Percentiles rank a stretch among this genome's conserved stretches.
Evolutionary conservation across 1,140 invertebrate species (phyloP).

Genomic region (Brachionus angularis): DNA sequence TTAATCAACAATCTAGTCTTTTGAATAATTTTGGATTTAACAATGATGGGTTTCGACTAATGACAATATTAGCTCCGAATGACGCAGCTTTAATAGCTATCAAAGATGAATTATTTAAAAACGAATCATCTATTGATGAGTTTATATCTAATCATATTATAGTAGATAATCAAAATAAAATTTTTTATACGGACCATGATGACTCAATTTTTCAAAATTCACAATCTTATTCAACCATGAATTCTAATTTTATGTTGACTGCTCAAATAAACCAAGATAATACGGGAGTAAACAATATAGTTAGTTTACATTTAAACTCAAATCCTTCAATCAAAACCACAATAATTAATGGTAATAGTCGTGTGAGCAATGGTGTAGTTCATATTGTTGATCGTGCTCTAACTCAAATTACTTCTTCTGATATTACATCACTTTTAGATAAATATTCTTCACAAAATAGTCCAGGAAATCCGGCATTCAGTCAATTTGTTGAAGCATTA

Average conservation of each 20-base stretch:
- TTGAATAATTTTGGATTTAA: neutral
- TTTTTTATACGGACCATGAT: conserved; percentile 29
- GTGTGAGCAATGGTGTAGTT: conserved; percentile 34
- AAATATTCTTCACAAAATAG: conserved; percentile 5
- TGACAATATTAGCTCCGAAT: conserved; percentile 26
- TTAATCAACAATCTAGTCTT: neutral
- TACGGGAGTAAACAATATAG: neutral
- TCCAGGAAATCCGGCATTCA: conserved; percentile 21
- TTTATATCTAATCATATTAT: conserved; percentile 26
- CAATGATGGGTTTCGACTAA: neutral
- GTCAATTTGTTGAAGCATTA: conserved; percentile 30
- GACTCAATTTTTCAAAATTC: conserved; percentile 3
- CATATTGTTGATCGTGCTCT: conserved; percentile 32
- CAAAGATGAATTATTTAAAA: conserved; percentile 4
- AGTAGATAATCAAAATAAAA: conserved; percentile 11
- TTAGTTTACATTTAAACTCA: neutral
- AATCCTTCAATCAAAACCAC: conserved; percentile 2
- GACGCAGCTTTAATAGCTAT: conserved; percentile 14
- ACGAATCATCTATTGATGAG: conserved; percentile 21
- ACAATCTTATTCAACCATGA: conserved; percentile 33
- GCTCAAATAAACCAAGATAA: neutral
- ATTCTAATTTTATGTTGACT: neutral
- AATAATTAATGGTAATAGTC: conserved; percentile 24
- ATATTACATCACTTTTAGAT: conserved; percentile 9
- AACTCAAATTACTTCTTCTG: neutral